Evolutionary conservation across 1,140 invertebrate genomes (phyloP).

Genomic region (Euglossa dilemma): DNA sequence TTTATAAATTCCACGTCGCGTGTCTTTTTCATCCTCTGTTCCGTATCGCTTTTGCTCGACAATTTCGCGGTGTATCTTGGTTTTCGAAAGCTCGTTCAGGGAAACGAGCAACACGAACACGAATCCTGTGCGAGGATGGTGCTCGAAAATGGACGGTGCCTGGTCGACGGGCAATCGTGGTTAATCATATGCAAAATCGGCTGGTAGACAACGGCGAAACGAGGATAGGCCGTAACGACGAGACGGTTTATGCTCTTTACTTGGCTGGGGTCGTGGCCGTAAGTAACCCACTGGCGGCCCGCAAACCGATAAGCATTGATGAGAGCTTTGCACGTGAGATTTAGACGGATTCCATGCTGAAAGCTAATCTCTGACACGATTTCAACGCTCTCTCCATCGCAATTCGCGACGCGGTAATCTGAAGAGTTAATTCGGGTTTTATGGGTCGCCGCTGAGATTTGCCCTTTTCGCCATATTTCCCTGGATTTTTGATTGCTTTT

Average conservation of each 20-base stretch:
- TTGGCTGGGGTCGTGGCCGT: background rate
- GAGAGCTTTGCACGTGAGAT: background rate
- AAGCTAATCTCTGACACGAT: background rate
- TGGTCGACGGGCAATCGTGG: background rate
- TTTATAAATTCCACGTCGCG: background rate
- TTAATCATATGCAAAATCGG: background rate
- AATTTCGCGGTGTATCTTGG: no score
- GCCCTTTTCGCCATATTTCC: no score
- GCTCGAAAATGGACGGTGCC: background rate
- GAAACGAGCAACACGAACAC: background rate
- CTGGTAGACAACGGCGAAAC: background rate
- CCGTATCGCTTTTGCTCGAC: background rate
- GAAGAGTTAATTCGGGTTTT: background rate
- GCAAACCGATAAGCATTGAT: background rate
- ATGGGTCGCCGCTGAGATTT: background rate
- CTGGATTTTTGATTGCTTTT: no score
- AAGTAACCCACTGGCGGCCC: background rate
- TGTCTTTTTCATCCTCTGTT: background rate
- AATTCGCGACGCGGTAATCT: background rate
- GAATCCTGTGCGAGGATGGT: background rate
- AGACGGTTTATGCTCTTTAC: background rate
- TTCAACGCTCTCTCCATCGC: background rate
- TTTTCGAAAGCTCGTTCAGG: background rate
- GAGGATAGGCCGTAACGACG: background rate
- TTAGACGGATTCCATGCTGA: background rate